A percentile compares a stretch with the other conserved stretches of the same genome.
These are phyloP conservation scores for Eupleurogrammus muticus DNA, from an alignment of 2,797 vertebrate species.

Conservation along the genomic window DNA sequence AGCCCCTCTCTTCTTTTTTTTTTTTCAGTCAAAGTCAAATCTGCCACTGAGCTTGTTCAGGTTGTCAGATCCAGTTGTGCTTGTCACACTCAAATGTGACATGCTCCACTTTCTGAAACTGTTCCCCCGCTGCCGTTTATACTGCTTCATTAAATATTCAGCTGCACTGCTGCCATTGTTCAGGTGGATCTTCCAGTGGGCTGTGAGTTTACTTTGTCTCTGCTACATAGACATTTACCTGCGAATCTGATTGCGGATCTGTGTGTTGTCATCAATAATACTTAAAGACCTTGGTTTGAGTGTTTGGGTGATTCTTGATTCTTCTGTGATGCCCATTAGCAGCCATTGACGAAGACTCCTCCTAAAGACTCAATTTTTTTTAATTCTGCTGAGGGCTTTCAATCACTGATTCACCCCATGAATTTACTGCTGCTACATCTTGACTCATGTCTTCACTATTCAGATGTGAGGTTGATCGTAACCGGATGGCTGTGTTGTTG, in stretches of 20 bases:
- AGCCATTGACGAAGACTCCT: accelerated
- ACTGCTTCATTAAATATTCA: not conserved
- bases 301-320: no score
- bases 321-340: not conserved
- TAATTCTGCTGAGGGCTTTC: not conserved
- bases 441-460: not conserved
- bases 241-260: no score
- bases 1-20: not conserved
- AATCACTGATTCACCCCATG: not conserved
- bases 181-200: not conserved
- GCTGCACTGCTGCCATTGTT: no score
- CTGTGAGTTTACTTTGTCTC: not conserved
- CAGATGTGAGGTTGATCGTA: not conserved
- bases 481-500: not conserved
- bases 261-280: not conserved
- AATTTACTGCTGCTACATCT: not conserved
- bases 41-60: not conserved
- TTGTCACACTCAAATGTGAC: not conserved
- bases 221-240: not conserved
- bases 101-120: not conserved
- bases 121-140: not conserved
- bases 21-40: not conserved
- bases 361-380: not conserved
- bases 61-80: not conserved
- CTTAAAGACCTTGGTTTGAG: no score